A percentile compares a stretch with the other conserved stretches of the same genome.
These are phyloP conservation scores for Caenorhabditis elegans DNA, from an alignment of 1,140 invertebrate genomes.

Conservation along the genomic window DNA sequence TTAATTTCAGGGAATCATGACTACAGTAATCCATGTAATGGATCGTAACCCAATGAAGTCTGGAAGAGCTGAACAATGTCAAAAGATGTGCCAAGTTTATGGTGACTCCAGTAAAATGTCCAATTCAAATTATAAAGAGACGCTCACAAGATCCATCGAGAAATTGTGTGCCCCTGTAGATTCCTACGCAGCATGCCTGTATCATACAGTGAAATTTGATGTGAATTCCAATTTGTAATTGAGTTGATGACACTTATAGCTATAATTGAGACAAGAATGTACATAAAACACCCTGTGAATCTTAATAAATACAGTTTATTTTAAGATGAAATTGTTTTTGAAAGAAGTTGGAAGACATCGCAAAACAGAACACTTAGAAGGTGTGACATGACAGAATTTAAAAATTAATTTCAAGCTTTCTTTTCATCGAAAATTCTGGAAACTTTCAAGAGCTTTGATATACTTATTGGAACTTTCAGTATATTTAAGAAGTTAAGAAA, in stretches of 20 bases:
- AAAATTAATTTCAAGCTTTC: too few species aligned
- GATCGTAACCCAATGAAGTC: conserved; percentile 38
- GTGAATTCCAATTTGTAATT: conserved; percentile 36
- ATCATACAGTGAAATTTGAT: conserved; percentile 54
- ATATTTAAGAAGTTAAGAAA: too few species aligned
- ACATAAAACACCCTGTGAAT: too few species aligned
- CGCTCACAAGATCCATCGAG: conserved; percentile 46
- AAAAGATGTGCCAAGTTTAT: conserved; percentile 46
- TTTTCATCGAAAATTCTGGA: too few species aligned
- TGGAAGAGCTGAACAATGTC: conserved; percentile 42
- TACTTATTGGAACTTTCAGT: too few species aligned
- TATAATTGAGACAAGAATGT: not conserved
- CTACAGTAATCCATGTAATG: conserved; percentile 52
- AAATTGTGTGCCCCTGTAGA: conserved; percentile 43
- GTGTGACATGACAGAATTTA: too few species aligned
- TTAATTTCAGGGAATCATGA: conserved; percentile 45
- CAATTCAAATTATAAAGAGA: conserved; percentile 9
- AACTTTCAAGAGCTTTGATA: too few species aligned
- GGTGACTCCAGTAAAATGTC: conserved; percentile 16
- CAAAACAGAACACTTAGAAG: too few species aligned
- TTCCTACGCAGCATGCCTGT: conserved; percentile 51
- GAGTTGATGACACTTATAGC: conserved; percentile 1
- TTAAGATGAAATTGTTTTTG: not conserved
- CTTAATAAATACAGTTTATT: too few species aligned
- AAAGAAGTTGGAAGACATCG: too few species aligned